Evolutionary conservation across 2,797 vertebrate species (phyloP).

Genomic region (Pogonophryne albipinna): DNA sequence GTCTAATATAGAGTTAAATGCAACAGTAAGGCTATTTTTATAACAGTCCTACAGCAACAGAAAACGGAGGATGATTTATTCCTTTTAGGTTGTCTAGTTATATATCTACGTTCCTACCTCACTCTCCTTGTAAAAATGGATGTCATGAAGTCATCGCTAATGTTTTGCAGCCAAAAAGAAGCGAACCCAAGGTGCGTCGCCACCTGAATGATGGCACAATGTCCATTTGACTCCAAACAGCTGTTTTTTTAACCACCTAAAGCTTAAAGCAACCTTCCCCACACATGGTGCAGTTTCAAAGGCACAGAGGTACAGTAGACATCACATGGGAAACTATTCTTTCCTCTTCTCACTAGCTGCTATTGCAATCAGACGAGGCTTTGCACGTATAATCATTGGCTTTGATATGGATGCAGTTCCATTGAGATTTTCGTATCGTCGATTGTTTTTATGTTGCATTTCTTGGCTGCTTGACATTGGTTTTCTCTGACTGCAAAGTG

Average conservation of each 20-base stretch:
- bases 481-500: slow-evolving; percentile 58
- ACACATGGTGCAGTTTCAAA: slow-evolving; percentile 50
- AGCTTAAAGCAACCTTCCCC: slow-evolving; percentile 47
- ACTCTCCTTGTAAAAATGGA: neutral
- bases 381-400: slow-evolving; percentile 59
- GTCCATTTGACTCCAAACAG: slow-evolving; percentile 35
- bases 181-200: slow-evolving; percentile 24
- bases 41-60: slow-evolving; percentile 1
- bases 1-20: too few species aligned
- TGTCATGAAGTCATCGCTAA: slow-evolving; percentile 2
- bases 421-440: slow-evolving; percentile 63
- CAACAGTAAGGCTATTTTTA: too few species aligned
- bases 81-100: neutral
- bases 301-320: slow-evolving; percentile 25
- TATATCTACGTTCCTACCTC: neutral
- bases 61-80: slow-evolving; percentile 13
- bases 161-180: slow-evolving; percentile 25
- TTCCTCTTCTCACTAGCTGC: slow-evolving; percentile 62
- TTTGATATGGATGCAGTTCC: slow-evolving; percentile 68
- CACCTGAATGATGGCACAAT: slow-evolving; percentile 11
- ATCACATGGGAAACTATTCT: slow-evolving; percentile 58
- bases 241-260: slow-evolving; percentile 47
- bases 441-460: slow-evolving; percentile 60
- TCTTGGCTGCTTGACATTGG: slow-evolving; percentile 43
- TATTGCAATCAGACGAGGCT: slow-evolving; percentile 61